A percentile compares a stretch with the other conserved stretches of the same genome.
phyloP scores from a whole-genome alignment of 2,888 invertebrate species.

The Iphiclides podalirius region DNA sequence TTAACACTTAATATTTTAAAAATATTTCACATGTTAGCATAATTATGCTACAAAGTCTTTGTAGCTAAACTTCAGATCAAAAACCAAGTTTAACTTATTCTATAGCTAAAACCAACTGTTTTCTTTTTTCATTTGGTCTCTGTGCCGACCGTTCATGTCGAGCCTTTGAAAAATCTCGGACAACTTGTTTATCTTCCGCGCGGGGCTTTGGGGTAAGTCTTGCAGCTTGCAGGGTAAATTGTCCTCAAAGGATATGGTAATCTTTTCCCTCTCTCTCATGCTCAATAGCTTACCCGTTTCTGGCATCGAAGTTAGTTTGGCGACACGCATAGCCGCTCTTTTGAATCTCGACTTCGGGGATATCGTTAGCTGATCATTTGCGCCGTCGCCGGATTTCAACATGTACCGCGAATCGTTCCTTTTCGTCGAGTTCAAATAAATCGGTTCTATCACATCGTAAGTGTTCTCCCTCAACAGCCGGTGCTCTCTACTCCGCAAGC shows the following conservation, averaged over 20 bases:
- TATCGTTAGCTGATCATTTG: conserved; percentile 34
- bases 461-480: conserved; percentile 68
- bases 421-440: conserved; percentile 50
- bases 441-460: conserved; percentile 68
- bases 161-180: conserved; percentile 69
- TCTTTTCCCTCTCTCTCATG: conserved; percentile 59
- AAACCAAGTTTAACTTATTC: conserved; percentile 28
- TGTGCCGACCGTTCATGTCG: conserved; percentile 61
- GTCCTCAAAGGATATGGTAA: conserved; percentile 41
- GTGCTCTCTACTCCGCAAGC: conserved; percentile 49
- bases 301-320: conserved; percentile 58
- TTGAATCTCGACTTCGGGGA: conserved; percentile 69
- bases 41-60: conserved; percentile 1
- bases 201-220: conserved; percentile 53
- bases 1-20: conserved; percentile 31
- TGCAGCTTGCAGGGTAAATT: conserved; percentile 52
- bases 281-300: conserved; percentile 68
- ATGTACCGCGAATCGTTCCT: conserved; percentile 31
- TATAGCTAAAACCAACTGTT: conserved; percentile 70
- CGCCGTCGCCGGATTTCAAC: conserved; percentile 24
- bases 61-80: background rate
- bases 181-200: conserved; percentile 57
- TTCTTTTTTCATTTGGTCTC: conserved; percentile 67
- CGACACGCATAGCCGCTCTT: conserved; percentile 65
- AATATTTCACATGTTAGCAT: conserved; percentile 20